Conservation (phyloP, 2,797 vertebrate genomes). For the Hydrophis major region DNA sequence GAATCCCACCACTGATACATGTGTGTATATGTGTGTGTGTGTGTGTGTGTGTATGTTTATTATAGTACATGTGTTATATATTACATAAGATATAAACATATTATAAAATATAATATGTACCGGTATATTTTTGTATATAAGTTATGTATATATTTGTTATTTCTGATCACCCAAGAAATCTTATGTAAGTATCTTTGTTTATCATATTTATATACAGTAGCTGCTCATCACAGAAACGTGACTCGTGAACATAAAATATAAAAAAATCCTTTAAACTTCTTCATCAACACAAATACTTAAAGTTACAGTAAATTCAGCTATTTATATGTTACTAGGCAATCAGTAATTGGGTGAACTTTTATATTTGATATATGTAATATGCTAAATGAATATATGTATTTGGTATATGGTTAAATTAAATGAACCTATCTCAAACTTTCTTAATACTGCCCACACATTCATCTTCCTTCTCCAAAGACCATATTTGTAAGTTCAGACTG, state of each 20-base stretch:
- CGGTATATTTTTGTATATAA: too few species aligned
- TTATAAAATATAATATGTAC: background rate
- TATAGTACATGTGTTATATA: too few species aligned
- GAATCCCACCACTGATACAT: too few species aligned
- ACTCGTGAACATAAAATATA: slow-evolving; percentile 17
- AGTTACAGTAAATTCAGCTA: background rate
- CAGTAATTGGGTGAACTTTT: background rate
- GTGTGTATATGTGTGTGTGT: too few species aligned
- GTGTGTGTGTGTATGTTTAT: too few species aligned
- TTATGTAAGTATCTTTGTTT: background rate
- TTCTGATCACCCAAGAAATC: background rate
- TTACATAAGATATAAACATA: background rate
- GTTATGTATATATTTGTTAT: too few species aligned
- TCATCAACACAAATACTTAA: slow-evolving; percentile 2
- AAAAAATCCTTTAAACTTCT: background rate
- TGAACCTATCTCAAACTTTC: background rate
- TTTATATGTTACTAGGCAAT: background rate
- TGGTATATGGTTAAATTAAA: background rate
- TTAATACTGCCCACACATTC: background rate
- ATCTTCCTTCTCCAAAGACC: background rate
- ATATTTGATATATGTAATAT: background rate
- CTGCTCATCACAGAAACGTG: background rate
- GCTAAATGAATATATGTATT: background rate
- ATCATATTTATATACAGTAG: background rate
- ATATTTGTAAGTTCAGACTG: background rate